Evolutionary conservation across 2,113 vertebrate genomes (phyloP).

Genomic region (Tychaedon coryphoeus): DNA sequence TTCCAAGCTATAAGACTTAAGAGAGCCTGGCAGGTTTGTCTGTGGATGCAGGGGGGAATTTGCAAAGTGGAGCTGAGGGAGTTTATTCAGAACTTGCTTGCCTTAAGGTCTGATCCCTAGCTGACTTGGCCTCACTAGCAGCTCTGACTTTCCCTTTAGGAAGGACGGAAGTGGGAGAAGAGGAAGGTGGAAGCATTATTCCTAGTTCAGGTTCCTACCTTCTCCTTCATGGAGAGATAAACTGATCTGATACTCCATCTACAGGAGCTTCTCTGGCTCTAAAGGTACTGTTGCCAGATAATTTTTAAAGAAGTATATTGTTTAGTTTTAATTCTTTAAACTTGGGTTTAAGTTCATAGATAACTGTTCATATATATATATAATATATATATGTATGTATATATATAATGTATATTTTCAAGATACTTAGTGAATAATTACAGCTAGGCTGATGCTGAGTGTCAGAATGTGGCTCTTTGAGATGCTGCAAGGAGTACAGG

Average conservation of each 20-base stretch:
- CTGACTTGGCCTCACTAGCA: fast-evolving
- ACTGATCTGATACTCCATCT: background rate
- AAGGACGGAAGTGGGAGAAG: background rate
- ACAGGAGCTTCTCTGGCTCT: background rate
- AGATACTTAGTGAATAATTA: background rate
- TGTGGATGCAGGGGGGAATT: background rate
- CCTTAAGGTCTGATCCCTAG: background rate
- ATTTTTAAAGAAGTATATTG: background rate
- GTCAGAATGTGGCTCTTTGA: background rate
- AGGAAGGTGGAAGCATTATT: background rate
- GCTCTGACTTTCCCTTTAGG: fast-evolving
- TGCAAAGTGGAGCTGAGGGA: background rate
- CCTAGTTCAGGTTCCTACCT: background rate
- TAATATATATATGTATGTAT: background rate
- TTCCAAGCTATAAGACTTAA: background rate
- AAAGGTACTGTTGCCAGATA: background rate
- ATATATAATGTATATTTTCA: background rate
- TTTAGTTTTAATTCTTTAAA: background rate
- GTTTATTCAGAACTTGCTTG: background rate
- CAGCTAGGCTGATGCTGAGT: background rate
- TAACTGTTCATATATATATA: background rate
- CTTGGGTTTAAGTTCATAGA: background rate
- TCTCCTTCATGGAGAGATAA: background rate
- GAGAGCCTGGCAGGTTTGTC: background rate
- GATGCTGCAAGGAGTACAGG: background rate